Percentiles rank a stretch among this genome's conserved stretches.
These are phyloP conservation scores for Chrosomus eos DNA, from an alignment of 2,797 vertebrate species.

Conservation along the genomic window DNA sequence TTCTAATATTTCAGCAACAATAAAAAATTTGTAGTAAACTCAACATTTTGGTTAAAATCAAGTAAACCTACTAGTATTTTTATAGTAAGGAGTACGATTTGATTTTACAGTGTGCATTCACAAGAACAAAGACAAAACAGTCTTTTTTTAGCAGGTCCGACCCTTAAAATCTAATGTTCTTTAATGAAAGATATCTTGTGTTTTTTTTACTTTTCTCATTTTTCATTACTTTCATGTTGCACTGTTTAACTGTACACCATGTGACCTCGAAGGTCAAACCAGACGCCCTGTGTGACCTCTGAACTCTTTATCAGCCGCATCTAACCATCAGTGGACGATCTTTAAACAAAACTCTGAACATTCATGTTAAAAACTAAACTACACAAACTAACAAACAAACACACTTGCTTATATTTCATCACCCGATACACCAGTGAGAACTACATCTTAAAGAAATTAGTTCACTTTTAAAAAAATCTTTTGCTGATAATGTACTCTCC, in stretches of 20 bases:
- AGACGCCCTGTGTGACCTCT: background rate
- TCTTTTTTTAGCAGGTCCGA: background rate
- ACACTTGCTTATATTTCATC: background rate
- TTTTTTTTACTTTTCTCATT: background rate
- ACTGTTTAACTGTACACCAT: background rate
- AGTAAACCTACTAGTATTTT: no score
- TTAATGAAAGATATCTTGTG: background rate
- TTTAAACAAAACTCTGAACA: background rate
- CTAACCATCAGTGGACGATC: no score
- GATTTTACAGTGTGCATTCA: no score
- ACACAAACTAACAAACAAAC: background rate
- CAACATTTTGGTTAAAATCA: no score
- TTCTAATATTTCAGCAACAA: no score
- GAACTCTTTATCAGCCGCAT: background rate
- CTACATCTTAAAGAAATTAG: no score
- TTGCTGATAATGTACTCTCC: no score
- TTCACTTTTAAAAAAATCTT: no score
- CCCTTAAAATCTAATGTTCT: background rate
- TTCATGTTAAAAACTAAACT: background rate
- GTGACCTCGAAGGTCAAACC: background rate
- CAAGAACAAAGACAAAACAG: background rate
- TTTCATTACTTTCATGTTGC: background rate
- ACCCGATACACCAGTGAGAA: background rate
- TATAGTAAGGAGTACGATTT: no score
- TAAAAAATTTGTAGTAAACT: no score